phyloP scores from a whole-genome alignment of 2,797 vertebrate genomes.

The Tangara arthus region DNA sequence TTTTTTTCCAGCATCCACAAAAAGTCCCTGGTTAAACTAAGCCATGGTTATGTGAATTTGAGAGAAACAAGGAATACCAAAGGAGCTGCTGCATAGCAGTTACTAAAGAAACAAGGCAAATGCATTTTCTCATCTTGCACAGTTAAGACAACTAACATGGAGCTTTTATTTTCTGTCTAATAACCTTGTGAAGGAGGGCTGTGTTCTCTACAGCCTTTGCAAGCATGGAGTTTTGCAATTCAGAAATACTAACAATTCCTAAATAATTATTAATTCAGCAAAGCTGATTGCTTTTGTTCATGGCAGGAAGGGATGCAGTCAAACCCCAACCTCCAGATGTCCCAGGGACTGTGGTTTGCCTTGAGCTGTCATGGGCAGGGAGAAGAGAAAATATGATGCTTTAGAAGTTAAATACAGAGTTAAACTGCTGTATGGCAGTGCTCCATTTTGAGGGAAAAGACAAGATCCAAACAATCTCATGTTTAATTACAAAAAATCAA shows the following conservation, averaged over 20 bases:
- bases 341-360: neutral
- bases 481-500: slow-evolving; percentile 2
- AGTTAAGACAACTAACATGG: neutral
- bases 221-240: neutral
- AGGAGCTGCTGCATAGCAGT: neutral
- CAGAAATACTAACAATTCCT: neutral
- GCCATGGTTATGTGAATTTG: neutral
- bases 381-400: neutral
- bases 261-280: slow-evolving; percentile 23
- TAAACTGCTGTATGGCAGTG: neutral
- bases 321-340: neutral
- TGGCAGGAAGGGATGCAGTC: neutral
- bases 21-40: neutral
- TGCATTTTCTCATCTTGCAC: neutral
- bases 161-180: neutral
- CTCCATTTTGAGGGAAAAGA: neutral
- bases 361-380: neutral
- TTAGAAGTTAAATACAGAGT: neutral
- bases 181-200: neutral
- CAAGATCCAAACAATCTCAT: neutral
- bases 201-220: neutral
- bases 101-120: neutral
- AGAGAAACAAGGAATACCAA: neutral
- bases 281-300: neutral
- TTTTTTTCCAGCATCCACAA: neutral